phyloP scores from a whole-genome alignment of 2,888 invertebrate genomes.

The Cheilosia grossa region DNA sequence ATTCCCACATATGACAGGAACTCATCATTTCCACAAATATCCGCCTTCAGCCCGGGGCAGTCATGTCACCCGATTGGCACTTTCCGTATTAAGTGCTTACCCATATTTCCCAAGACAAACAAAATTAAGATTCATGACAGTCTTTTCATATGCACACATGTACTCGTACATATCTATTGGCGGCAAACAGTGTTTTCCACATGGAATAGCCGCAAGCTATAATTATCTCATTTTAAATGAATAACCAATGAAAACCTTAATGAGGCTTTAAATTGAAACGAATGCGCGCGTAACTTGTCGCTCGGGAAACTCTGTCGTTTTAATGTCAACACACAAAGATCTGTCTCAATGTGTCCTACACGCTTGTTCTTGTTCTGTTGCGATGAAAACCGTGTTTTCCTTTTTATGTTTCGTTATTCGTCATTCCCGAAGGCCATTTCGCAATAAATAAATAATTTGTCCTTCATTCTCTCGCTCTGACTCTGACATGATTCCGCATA shows the following conservation, averaged over 20 bases:
- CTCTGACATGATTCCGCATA: conserved; percentile 29
- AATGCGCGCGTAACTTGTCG: conserved; percentile 39
- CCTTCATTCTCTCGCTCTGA: conserved; percentile 40
- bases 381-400: conserved; percentile 45
- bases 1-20: neutral
- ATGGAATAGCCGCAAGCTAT: conserved; percentile 35
- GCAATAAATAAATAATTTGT: conserved; percentile 72
- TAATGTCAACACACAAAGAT: conserved; percentile 34
- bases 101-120: conserved; percentile 41
- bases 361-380: conserved; percentile 3
- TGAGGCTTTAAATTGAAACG: conserved; percentile 64
- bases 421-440: conserved; percentile 55
- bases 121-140: conserved; percentile 29
- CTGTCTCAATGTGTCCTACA: conserved; percentile 17
- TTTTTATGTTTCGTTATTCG: conserved; percentile 34
- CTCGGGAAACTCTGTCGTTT: conserved; percentile 42
- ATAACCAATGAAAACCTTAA: conserved; percentile 63
- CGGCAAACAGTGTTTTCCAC: conserved; percentile 13
- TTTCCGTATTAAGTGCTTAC: conserved; percentile 31
- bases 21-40: neutral
- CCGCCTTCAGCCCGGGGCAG: conserved; percentile 2
- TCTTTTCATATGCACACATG: neutral
- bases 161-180: neutral
- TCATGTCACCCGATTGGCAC: conserved; percentile 16
- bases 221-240: conserved; percentile 68